Conservation (phyloP, 2,888 invertebrate species). For the Thereva nobilitata region DNA sequence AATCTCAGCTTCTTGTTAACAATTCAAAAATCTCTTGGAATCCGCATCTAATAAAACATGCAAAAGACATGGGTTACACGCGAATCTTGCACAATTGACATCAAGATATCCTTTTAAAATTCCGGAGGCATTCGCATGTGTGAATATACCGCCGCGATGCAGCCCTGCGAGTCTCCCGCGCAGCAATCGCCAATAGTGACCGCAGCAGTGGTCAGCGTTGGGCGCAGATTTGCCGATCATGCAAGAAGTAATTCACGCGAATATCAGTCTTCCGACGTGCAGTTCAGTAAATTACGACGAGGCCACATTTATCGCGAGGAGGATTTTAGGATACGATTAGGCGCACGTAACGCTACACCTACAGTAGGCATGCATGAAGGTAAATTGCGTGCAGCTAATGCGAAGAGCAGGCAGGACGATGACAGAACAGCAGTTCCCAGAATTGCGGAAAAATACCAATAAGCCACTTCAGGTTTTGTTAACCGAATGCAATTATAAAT, state of each 20-base stretch:
- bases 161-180: conserved; percentile 11
- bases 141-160: conserved; percentile 35
- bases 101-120: conserved; percentile 34
- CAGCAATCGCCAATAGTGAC: conserved; percentile 7
- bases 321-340: conserved; percentile 46
- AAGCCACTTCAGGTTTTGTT: conserved; percentile 23
- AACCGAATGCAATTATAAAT: conserved; percentile 12
- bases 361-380: conserved; percentile 1
- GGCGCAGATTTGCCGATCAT: conserved; percentile 20
- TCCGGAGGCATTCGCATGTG: conserved; percentile 32
- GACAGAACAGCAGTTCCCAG: conserved; percentile 8
- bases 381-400: conserved; percentile 26
- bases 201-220: no score
- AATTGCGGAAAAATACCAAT: conserved; percentile 32
- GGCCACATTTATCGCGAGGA: conserved; percentile 44
- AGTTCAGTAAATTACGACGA: conserved; percentile 42
- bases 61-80: conserved; percentile 28
- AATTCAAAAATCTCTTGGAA: no score
- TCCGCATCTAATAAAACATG: no score
- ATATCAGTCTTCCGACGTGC: conserved; percentile 32
- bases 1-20: no score
- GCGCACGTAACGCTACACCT: conserved; percentile 42
- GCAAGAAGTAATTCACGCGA: conserved; percentile 39
- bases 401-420: conserved; percentile 15
- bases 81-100: conserved; percentile 38